Evolutionary conservation across 2,888 invertebrate genomes (phyloP), one percentile per base, ranked within the genome.

Genomic region (Protodeltote pygarga): DNA sequence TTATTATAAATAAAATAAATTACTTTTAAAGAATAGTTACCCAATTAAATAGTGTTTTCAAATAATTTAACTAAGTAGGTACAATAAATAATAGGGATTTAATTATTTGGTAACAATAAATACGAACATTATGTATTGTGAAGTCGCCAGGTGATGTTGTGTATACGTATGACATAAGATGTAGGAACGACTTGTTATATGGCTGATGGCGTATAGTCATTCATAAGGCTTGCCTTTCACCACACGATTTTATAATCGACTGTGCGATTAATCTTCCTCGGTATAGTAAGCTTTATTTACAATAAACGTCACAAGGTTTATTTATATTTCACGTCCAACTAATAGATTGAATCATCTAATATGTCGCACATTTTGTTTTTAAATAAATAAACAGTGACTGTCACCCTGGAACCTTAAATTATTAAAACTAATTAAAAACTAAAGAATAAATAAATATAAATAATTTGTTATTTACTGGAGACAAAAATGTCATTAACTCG

Each of bases 81-180:
- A 59, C 5, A 62, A 59, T 61, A 65, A 59, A 57, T 60, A 60
- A 52, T 54, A 62, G n/a, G n/a, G n/a, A 50, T 60, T 57, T 48
- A 69, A 59, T 74, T 81, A 84, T 86, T 86, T 86, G 86, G 85
- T 86, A 86, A 86, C 83, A 77, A 80, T 79, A 83, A 80, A 83
- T 82, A 83, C 68, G 45, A 54, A 45, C 21, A 39, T 41, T 31
- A 33, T 49, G 55, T n/a, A n/a, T n/a, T n/a, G n/a, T 13, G 40
- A 41, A 53, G 57, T 27, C 24, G 24, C 11, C 35, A 42, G 48
- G 42, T 47, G 48, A 32, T 35, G 44, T 17, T 34, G 42, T n/a
- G n/a, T n/a, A 42, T 29, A 41, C n/a, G n/a, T n/a, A n/a, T 42
- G 49, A 31, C 29, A 32, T 25, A 35, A 47, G 40, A 33, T 21